phyloP scores from a whole-genome alignment of 2,113 vertebrate genomes.

The Sporophila hypoxantha region DNA sequence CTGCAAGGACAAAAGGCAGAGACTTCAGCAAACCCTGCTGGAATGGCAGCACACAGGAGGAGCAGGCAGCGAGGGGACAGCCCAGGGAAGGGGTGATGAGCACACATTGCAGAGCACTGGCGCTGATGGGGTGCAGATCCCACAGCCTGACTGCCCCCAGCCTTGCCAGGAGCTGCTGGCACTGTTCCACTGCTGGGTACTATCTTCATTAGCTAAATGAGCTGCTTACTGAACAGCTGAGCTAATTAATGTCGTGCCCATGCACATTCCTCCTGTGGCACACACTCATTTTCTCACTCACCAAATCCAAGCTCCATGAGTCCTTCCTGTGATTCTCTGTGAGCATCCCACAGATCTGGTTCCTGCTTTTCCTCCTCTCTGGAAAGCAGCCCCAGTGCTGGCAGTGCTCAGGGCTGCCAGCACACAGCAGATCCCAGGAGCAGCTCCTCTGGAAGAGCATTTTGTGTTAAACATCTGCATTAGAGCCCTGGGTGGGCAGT shows the following conservation, averaged over 20 bases:
- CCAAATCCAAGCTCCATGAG: background rate
- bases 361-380: background rate
- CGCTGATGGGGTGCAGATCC: background rate
- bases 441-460: background rate
- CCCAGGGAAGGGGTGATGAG: background rate
- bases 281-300: background rate
- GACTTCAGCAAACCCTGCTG: background rate
- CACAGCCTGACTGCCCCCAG: background rate
- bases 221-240: background rate
- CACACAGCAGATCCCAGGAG: background rate
- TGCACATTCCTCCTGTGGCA: background rate
- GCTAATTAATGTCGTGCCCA: background rate
- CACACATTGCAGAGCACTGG: background rate
- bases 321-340: background rate
- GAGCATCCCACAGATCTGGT: background rate
- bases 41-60: background rate
- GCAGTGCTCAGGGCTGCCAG: background rate
- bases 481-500: background rate
- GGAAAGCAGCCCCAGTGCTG: background rate
- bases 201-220: background rate
- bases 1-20: background rate
- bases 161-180: background rate
- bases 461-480: background rate
- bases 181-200: background rate
- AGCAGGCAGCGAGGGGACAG: background rate